Conservation (phyloP, 35 echinoderm and acorn worm genomes). For the Stichopus chloronotus region DNA sequence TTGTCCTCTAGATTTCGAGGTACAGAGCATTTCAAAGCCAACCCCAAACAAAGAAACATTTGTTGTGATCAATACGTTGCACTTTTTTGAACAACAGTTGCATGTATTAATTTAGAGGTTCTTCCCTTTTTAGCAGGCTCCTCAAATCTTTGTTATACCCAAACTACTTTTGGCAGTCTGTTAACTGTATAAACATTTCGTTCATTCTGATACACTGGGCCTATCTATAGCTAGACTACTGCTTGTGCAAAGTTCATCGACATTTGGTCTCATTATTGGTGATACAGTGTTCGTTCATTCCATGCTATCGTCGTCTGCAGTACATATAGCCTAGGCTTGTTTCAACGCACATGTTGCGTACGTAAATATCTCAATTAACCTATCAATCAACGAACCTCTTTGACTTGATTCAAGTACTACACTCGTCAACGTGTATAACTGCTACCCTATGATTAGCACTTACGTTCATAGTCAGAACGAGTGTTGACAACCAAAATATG, state of each 20-base stretch:
- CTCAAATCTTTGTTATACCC: too few species aligned
- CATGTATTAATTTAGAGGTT: too few species aligned
- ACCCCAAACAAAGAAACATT: too few species aligned
- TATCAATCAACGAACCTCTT: slow-evolving; percentile 10
- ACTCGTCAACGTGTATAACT: background rate
- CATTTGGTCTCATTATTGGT: background rate
- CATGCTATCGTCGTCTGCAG: background rate
- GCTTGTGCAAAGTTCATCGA: background rate
- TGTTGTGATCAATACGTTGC: too few species aligned
- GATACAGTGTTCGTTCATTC: background rate
- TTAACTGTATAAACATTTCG: background rate
- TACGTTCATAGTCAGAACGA: background rate
- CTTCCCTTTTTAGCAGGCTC: too few species aligned
- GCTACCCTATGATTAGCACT: too few species aligned
- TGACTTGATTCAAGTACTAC: background rate
- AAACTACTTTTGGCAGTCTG: background rate
- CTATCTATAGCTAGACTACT: background rate
- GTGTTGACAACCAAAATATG: background rate
- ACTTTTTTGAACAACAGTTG: too few species aligned
- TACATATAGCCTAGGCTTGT: background rate
- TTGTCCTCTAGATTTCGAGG: too few species aligned
- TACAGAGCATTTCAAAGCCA: too few species aligned
- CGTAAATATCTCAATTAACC: background rate
- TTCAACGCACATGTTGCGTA: background rate
- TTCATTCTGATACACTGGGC: background rate